Conservation (phyloP, 2,888 invertebrate genomes). For the Bibio marci region DNA sequence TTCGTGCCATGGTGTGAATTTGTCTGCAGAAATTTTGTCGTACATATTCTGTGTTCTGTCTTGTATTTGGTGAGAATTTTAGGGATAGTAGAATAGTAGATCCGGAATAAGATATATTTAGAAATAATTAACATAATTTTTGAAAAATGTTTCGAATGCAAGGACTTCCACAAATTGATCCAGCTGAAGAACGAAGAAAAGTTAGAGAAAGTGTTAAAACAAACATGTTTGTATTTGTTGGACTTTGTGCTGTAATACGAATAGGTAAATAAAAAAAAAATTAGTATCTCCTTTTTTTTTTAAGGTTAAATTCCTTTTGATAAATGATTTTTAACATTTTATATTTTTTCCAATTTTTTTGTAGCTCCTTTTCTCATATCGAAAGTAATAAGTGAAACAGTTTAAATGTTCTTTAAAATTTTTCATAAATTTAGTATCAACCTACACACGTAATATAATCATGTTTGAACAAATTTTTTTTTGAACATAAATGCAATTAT, state of each 20-base stretch:
- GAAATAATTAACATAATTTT: too few species aligned
- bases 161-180: conserved; percentile 22
- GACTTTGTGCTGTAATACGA: conserved; percentile 20
- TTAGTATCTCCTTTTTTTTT: conserved; percentile 3
- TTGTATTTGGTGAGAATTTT: too few species aligned
- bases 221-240: conserved; percentile 22
- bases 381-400: conserved; percentile 1
- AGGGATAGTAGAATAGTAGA: too few species aligned
- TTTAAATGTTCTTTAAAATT: too few species aligned
- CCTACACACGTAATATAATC: too few species aligned
- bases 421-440: too few species aligned
- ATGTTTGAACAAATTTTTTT: too few species aligned
- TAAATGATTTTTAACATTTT: background rate
- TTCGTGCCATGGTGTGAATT: too few species aligned
- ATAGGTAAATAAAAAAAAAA: conserved; percentile 15
- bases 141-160: conserved; percentile 23
- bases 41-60: too few species aligned
- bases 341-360: conserved; percentile 3
- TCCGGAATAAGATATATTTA: too few species aligned
- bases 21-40: too few species aligned
- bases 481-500: too few species aligned
- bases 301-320: background rate
- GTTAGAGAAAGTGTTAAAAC: conserved; percentile 22
- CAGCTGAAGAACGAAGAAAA: conserved; percentile 25
- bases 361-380: conserved; percentile 5